These are phyloP conservation scores for Takifugu ocellatus DNA, from an alignment of 2,797 vertebrate genomes.

Conservation along the genomic window DNA sequence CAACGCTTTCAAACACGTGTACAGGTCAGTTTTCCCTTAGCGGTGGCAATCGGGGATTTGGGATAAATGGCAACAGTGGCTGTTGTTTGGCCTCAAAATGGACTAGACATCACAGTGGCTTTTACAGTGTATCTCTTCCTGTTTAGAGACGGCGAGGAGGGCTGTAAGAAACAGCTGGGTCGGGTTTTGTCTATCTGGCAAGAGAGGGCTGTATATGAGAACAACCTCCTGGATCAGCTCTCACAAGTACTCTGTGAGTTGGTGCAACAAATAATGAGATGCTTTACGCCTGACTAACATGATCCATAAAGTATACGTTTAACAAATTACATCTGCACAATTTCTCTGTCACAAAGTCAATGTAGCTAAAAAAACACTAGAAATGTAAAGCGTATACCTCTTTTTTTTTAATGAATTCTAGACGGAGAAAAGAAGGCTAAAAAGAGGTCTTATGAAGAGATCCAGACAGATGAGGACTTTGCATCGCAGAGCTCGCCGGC, in stretches of 20 bases:
- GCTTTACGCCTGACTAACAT: neutral
- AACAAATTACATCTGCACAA: too few relatives aligned
- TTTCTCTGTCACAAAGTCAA: neutral
- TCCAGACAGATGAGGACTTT: conserved; percentile 87
- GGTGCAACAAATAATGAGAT: neutral
- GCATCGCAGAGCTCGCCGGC: conserved; percentile 86
- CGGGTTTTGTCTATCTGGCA: conserved; percentile 97
- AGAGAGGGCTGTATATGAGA: conserved; percentile 96
- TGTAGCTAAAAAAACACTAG: neutral
- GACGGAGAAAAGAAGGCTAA: conserved; percentile 91
- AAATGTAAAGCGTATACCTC: neutral
- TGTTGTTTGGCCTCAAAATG: too few relatives aligned
- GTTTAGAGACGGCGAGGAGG: conserved; percentile 90
- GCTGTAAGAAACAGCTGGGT: conserved; percentile 93
- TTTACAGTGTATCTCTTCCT: neutral
- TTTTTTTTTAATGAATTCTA: conserved; percentile 43
- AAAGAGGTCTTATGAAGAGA: conserved; percentile 91
- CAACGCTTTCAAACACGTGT: conserved; percentile 95
- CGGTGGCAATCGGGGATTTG: neutral
- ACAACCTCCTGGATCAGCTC: conserved; percentile 90
- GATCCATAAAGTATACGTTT: too few relatives aligned
- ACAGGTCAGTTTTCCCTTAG: conserved; percentile 75
- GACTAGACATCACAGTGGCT: too few relatives aligned
- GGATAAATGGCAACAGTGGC: neutral
- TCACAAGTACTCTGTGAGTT: conserved; percentile 91